Conservation (phyloP, 2,113 vertebrate species). For the Ahaetulla prasina region DNA sequence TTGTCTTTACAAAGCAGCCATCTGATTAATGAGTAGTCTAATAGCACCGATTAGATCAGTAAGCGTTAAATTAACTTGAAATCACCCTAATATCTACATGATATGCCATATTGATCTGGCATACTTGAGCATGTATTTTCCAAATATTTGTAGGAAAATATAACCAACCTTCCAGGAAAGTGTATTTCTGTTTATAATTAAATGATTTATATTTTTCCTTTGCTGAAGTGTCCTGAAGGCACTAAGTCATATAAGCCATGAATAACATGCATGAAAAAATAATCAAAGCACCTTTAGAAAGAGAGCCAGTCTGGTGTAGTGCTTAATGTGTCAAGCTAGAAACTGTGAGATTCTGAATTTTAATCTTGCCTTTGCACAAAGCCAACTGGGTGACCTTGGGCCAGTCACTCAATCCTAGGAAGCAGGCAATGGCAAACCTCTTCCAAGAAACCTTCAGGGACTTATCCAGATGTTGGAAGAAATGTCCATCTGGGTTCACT, state of each 20-base stretch:
- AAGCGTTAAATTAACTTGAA: neutral
- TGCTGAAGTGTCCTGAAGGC: neutral
- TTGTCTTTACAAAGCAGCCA: neutral
- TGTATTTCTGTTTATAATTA: neutral
- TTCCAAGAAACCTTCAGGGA: neutral
- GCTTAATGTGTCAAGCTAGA: neutral
- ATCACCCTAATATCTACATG: neutral
- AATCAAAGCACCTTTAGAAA: neutral
- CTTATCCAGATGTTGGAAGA: neutral
- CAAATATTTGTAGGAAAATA: neutral
- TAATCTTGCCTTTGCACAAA: neutral
- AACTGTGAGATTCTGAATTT: neutral
- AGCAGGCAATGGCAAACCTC: neutral
- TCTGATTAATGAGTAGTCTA: neutral
- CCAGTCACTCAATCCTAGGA: neutral
- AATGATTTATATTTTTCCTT: neutral
- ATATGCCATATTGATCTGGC: neutral
- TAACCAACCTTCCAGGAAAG: neutral
- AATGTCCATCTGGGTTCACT: no score
- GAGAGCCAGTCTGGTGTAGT: neutral
- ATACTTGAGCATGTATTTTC: neutral
- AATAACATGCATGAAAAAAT: neutral
- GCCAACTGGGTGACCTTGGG: neutral
- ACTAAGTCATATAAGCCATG: neutral
- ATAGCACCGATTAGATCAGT: neutral